These are phyloP conservation scores for Poeciliopsis gracilis DNA, from an alignment of 2,797 vertebrate genomes.

Conservation along the genomic window DNA sequence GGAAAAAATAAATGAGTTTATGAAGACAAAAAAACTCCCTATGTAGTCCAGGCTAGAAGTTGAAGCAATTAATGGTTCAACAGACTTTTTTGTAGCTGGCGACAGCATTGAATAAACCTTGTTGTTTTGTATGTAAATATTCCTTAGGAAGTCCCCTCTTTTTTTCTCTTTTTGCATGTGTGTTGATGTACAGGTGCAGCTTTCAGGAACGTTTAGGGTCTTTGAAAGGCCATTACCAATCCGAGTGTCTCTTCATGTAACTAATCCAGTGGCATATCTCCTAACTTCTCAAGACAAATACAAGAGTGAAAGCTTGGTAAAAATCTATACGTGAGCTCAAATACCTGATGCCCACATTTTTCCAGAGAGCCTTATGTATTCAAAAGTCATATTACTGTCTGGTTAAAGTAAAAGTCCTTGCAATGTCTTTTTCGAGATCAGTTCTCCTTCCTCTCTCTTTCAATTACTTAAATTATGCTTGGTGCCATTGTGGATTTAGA, in stretches of 20 bases:
- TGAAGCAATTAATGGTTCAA: not conserved
- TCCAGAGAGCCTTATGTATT: not conserved
- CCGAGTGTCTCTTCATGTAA: not conserved
- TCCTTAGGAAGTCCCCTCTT: not conserved
- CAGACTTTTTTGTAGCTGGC: not conserved
- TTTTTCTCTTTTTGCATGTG: not conserved
- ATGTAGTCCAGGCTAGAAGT: not conserved
- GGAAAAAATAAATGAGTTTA: not conserved
- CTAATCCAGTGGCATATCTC: too few species aligned
- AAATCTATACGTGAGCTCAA: not conserved
- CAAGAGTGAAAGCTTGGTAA: not conserved
- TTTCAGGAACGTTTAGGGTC: not conserved
- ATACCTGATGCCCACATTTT: not conserved
- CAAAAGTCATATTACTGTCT: not conserved
- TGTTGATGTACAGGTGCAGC: not conserved
- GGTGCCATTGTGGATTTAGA: slow-evolving; percentile 5
- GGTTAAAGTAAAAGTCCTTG: not conserved
- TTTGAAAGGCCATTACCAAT: not conserved
- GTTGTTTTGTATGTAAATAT: not conserved
- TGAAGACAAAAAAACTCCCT: not conserved
- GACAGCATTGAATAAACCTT: not conserved
- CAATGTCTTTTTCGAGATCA: not conserved
- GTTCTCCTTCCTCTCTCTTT: not conserved
- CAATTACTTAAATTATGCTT: not conserved
- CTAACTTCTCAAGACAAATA: not conserved